These are phyloP conservation scores for Anolis apletophallus DNA, from an alignment of 2,797 vertebrate species.

Conservation along the genomic window DNA sequence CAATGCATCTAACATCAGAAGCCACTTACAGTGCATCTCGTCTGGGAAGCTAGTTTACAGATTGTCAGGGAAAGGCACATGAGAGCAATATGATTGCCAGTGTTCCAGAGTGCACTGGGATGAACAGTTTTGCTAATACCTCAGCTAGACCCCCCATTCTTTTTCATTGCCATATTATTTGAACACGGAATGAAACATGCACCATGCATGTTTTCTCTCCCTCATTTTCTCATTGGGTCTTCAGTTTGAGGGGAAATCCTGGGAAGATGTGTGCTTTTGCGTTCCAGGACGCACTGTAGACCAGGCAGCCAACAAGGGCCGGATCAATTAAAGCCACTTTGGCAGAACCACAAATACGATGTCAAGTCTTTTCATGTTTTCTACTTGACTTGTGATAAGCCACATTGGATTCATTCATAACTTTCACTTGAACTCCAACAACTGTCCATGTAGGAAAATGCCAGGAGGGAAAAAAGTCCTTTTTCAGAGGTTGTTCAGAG, in stretches of 20 bases:
- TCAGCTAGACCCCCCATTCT: background rate
- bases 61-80: conserved; percentile 22
- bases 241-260: background rate
- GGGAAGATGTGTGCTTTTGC: background rate
- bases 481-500: background rate
- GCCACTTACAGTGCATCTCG: conserved; percentile 33
- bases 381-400: conserved; percentile 31
- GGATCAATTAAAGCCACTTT: conserved; percentile 42
- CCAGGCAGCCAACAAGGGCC: conserved; percentile 7
- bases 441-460: background rate
- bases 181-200: conserved; percentile 5
- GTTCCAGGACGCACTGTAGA: background rate
- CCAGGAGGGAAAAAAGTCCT: background rate
- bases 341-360: conserved; percentile 23
- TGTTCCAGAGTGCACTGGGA: conserved; percentile 6
- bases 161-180: conserved; percentile 16
- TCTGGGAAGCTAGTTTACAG: conserved; percentile 34
- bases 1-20: conserved; percentile 35
- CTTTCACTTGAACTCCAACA: conserved; percentile 7
- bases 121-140: conserved; percentile 11
- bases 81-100: conserved; percentile 14
- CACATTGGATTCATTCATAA: conserved; percentile 36
- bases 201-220: conserved; percentile 9
- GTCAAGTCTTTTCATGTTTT: conserved; percentile 10
- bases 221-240: background rate